A percentile compares a stretch with the other conserved stretches of the same genome.
Conservation (phyloP, 2,797 vertebrate genomes). For the Halcyon chelicuti region DNA sequence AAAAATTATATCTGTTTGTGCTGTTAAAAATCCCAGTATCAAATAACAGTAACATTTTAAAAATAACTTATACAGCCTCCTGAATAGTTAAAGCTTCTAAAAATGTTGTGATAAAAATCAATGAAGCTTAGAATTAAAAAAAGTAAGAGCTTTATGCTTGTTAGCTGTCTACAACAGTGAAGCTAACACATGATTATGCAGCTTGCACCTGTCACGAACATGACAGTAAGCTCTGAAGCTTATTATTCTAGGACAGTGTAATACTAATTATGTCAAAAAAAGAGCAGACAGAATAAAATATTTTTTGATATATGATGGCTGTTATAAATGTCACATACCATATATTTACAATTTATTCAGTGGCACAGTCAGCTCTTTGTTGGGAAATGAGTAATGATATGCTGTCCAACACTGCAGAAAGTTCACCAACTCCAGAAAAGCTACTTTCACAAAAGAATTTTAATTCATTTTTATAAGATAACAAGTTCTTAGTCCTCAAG, state of each 20-base stretch:
- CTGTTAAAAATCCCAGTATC: conserved; percentile 16
- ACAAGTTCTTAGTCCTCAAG: not conserved
- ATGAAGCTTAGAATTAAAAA: conserved; percentile 70
- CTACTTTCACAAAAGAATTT: conserved; percentile 24
- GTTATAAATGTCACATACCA: conserved; percentile 61
- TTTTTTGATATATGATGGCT: conserved; percentile 67
- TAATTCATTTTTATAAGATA: not conserved
- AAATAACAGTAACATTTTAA: conserved; percentile 58
- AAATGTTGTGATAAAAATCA: conserved; percentile 77
- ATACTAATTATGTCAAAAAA: conserved; percentile 77
- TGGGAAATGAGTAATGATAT: conserved; percentile 53
- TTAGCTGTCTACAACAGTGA: conserved; percentile 77
- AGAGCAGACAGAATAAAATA: conserved; percentile 72
- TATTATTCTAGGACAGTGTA: conserved; percentile 75
- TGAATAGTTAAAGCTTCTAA: conserved; percentile 71
- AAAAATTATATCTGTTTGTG: conserved; percentile 30
- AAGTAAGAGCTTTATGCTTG: conserved; percentile 69
- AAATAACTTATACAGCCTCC: conserved; percentile 53
- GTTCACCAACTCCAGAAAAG: conserved; percentile 29
- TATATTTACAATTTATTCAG: conserved; percentile 60
- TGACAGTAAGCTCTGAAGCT: conserved; percentile 71
- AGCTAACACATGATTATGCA: conserved; percentile 75
- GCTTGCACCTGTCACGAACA: conserved; percentile 75
- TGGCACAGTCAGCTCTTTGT: conserved; percentile 28
- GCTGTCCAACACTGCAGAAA: conserved; percentile 31